Conservation (phyloP, 2,797 vertebrate genomes). For the Acanthornis magna region DNA sequence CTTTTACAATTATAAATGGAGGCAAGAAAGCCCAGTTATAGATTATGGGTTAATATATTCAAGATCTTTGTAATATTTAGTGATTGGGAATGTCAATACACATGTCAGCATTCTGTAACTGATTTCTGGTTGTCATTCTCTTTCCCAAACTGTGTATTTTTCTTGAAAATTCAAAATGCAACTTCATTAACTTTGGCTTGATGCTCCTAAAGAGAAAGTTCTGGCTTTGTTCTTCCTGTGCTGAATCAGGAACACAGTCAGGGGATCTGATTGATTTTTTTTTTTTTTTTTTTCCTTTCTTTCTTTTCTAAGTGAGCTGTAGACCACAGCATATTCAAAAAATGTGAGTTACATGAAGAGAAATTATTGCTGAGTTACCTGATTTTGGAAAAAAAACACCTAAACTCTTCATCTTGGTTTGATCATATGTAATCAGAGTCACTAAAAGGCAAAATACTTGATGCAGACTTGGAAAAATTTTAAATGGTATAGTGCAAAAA, state of each 20-base stretch:
- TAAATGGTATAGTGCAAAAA: neutral
- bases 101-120: fast-evolving
- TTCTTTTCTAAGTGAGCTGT: neutral
- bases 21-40: neutral
- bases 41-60: neutral
- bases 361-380: neutral
- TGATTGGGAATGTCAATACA: neutral
- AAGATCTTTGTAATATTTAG: neutral
- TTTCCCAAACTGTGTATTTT: neutral
- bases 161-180: neutral
- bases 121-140: neutral
- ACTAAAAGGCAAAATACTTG: neutral
- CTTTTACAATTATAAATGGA: neutral
- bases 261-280: neutral
- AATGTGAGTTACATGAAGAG: neutral
- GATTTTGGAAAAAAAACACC: neutral
- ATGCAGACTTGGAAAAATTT: neutral
- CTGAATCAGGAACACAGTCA: neutral
- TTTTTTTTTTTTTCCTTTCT: neutral
- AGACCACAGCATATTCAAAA: neutral
- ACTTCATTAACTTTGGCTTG: neutral
- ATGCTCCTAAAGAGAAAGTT: neutral
- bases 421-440: neutral
- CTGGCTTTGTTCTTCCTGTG: neutral
- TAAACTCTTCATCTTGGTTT: neutral